Percentiles rank a stretch among this genome's conserved stretches.
Evolutionary conservation across 2,797 vertebrate genomes (phyloP).

Genomic region (Chrysocyon brachyurus): DNA sequence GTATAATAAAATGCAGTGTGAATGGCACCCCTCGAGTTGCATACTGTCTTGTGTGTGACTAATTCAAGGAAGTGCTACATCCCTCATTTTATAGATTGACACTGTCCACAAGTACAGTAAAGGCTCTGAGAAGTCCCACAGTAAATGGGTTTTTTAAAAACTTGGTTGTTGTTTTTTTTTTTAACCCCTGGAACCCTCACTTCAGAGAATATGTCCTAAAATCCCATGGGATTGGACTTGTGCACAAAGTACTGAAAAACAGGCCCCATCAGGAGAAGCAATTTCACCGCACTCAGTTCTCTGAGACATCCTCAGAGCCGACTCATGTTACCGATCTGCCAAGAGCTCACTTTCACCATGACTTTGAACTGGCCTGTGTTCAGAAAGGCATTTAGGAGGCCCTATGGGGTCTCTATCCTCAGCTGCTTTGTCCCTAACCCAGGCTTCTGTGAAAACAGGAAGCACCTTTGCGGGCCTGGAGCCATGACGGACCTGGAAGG

Average conservation of each 20-base stretch:
- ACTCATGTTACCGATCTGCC: background rate
- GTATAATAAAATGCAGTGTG: accelerated
- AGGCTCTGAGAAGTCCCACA: background rate
- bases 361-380: background rate
- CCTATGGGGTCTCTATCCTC: background rate
- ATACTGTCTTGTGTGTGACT: too few relatives aligned
- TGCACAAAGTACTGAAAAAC: background rate
- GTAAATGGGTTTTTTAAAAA: background rate
- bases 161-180: background rate
- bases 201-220: background rate
- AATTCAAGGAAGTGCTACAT: background rate
- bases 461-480: background rate
- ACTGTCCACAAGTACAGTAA: background rate
- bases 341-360: background rate
- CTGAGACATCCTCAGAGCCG: accelerated
- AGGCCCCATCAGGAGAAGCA: background rate
- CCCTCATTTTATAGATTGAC: background rate
- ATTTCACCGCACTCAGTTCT: accelerated
- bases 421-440: background rate
- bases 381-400: background rate
- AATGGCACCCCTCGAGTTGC: background rate
- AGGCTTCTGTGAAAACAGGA: background rate
- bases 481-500: accelerated
- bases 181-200: background rate
- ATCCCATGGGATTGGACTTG: background rate